Base-by-base conservation (phyloP, 1,140 invertebrate species). In the Teleopsis dalmanni region DNA sequence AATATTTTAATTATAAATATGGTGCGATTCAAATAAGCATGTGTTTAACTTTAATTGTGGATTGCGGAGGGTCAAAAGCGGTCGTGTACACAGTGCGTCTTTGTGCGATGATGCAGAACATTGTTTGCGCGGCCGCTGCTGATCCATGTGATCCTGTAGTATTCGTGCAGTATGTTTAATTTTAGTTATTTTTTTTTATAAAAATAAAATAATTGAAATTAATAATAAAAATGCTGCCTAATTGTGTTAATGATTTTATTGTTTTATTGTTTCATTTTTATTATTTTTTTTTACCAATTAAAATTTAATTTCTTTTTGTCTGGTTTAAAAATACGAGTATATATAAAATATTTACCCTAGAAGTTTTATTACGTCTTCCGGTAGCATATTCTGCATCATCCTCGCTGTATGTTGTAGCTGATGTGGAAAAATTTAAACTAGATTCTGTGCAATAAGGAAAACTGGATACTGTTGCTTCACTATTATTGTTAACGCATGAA, bases 361-460 rank as follows among this genome's bases (percentile, higher is more conserved):
- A 73, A 50, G 72, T 68, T 68, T 76, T 76, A 60, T 68, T 73
- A 62, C 74, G 74, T 64, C 74, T 72, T 58, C 71, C 74, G 47
- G 68, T 62, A 47, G 68, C 68, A 65, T 72, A 75, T 65, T 76
- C 73, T 59, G 71, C 71, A 66, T 76, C 74, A 62, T 76, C 74
- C 70, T 76, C 74, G 60, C 73, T 76, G 57, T 74, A 76, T 55
- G 72, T 72, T 55, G 73, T 68, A 49, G 71, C 72, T 40, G 72
- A 64, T 60, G 68, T 70, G 56, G 68, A 71, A 59, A 71, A 71
- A 69, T 71, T 71, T 59, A 71, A 64, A 27, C 68, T 70, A 64
- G 68, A 69, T 69, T 71, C 67, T 63, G 62, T 62, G 59, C 68
- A 71, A 67, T 71, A 71, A 57, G 65, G 63, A 69, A 71, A 71